phyloP scores from a whole-genome alignment of 2,888 invertebrate species.

The Lasioglossum calceatum region DNA sequence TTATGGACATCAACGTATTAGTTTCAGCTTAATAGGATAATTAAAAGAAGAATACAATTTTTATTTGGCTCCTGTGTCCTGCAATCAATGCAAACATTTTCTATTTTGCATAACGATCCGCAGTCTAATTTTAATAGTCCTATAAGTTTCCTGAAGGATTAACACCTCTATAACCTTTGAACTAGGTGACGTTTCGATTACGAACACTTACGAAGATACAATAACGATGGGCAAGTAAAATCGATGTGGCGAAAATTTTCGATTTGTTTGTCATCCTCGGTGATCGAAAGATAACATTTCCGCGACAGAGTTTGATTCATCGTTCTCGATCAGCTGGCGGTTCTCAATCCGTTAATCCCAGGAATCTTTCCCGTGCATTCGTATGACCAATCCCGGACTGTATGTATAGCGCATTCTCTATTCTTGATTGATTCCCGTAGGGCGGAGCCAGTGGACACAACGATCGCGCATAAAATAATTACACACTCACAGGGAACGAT shows the following conservation, averaged over 20 bases:
- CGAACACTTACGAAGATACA: too few relatives aligned
- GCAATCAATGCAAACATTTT: too few relatives aligned
- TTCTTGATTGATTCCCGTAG: conserved; percentile 65
- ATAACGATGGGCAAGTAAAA: too few relatives aligned
- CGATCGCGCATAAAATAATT: conserved; percentile 68
- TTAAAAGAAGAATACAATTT: too few relatives aligned
- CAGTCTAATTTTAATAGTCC: too few relatives aligned
- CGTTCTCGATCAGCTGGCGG: conserved; percentile 62
- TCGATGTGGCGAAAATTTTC: not conserved
- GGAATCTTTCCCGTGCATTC: conserved; percentile 63
- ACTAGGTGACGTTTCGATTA: too few relatives aligned
- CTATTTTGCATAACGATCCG: too few relatives aligned
- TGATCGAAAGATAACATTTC: conserved; percentile 38
- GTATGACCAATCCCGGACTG: conserved; percentile 35
- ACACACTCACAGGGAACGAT: conserved; percentile 44
- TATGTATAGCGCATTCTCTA: conserved; percentile 17
- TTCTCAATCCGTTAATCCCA: conserved; percentile 63
- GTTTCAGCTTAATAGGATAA: too few relatives aligned
- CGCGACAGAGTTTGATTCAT: conserved; percentile 49
- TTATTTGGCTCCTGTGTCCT: too few relatives aligned
- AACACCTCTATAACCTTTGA: too few relatives aligned
- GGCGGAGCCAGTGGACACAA: conserved; percentile 25
- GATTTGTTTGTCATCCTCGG: not conserved
- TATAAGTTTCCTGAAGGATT: too few relatives aligned
- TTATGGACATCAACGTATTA: too few relatives aligned